phyloP scores from a whole-genome alignment of 2,113 vertebrate genomes.

The Eptatretus burgeri region DNA sequence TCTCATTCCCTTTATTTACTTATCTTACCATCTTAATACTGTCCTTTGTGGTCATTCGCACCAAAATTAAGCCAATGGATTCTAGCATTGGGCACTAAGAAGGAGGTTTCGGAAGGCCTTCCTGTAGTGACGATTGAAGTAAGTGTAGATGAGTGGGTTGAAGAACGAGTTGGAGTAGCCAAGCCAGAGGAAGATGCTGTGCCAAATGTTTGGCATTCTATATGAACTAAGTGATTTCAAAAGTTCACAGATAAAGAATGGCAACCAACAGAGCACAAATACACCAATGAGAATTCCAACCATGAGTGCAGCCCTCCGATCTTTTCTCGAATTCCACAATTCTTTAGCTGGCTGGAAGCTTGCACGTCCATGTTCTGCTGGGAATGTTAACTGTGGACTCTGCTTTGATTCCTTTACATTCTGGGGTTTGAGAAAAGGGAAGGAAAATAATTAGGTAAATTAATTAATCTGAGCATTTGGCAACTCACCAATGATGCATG shows the following conservation, averaged over 20 bases:
- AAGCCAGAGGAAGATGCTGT: slow-evolving; percentile 84
- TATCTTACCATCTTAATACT: no score
- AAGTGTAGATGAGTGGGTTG: slow-evolving; percentile 81
- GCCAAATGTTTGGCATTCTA: slow-evolving; percentile 55
- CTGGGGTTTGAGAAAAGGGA: no score
- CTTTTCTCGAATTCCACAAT: slow-evolving; percentile 20
- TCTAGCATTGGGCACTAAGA: slow-evolving; percentile 29
- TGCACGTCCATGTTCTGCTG: slow-evolving; percentile 4
- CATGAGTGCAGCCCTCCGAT: slow-evolving; percentile 61
- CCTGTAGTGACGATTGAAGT: slow-evolving; percentile 92
- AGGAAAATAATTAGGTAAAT: no score
- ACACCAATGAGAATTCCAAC: slow-evolving; percentile 79
- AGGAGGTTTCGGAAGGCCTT: slow-evolving; percentile 67
- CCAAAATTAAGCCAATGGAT: no score
- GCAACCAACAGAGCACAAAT: slow-evolving; percentile 79
- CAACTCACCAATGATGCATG: no score
- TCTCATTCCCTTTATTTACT: no score
- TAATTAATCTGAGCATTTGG: no score
- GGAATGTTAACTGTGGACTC: neutral
- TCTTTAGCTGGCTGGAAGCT: slow-evolving; percentile 2
- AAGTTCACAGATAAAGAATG: slow-evolving; percentile 80
- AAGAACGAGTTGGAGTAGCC: slow-evolving; percentile 97
- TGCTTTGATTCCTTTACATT: no score
- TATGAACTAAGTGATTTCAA: slow-evolving; percentile 50
- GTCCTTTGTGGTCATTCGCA: no score